Conservation (phyloP, 2,888 invertebrate genomes). For the Synergus itoensis region DNA sequence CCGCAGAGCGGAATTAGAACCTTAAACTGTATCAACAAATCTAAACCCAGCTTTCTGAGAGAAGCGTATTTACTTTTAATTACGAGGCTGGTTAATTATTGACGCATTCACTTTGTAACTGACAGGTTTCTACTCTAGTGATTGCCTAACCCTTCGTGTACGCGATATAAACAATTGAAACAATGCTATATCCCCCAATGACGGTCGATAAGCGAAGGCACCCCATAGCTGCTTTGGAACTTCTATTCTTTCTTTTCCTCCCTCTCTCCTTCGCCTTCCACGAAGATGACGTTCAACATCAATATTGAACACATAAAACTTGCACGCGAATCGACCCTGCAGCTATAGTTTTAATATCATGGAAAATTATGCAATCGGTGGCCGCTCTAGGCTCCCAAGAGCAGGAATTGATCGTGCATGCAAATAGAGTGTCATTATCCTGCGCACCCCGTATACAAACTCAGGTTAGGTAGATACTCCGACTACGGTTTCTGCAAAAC, state of each 20-base stretch:
- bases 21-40: background rate
- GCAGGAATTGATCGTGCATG: slow-evolving; percentile 70
- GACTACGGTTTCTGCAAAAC: slow-evolving; percentile 36
- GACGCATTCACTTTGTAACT: slow-evolving; percentile 62
- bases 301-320: slow-evolving; percentile 71
- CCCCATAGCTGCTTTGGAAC: slow-evolving; percentile 54
- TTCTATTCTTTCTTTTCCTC: slow-evolving; percentile 45
- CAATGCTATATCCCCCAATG: slow-evolving; percentile 50
- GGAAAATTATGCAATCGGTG: slow-evolving; percentile 76
- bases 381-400: slow-evolving; percentile 60
- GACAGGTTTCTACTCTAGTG: slow-evolving; percentile 52
- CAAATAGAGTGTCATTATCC: slow-evolving; percentile 72
- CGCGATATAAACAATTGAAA: slow-evolving; percentile 64
- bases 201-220: slow-evolving; percentile 52
- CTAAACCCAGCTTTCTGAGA: slow-evolving; percentile 43
- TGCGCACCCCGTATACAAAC: slow-evolving; percentile 38
- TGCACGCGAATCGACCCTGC: slow-evolving; percentile 70
- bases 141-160: slow-evolving; percentile 58
- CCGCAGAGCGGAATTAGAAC: background rate
- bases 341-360: slow-evolving; percentile 72
- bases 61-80: slow-evolving; percentile 73
- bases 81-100: slow-evolving; percentile 73
- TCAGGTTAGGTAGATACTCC: background rate
- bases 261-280: background rate
- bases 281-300: slow-evolving; percentile 57